A percentile compares a stretch with the other conserved stretches of the same genome.
Evolutionary conservation across 1,140 invertebrate species (phyloP).

Genomic region (Homalodisca vitripennis): DNA sequence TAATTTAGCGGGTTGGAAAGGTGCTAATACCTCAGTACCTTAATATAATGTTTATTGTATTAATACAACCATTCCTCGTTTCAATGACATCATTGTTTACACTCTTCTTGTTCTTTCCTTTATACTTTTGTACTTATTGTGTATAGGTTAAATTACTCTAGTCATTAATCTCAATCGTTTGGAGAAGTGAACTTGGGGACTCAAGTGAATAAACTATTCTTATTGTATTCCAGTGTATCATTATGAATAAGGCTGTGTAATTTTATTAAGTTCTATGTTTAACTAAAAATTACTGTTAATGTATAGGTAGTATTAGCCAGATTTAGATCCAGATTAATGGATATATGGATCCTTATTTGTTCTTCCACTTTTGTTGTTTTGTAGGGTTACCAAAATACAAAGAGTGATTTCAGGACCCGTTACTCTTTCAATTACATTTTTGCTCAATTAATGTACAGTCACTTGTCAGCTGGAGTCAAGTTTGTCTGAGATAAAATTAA

Average conservation of each 20-base stretch:
- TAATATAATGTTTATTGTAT: background rate
- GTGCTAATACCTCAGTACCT: conserved; percentile 19
- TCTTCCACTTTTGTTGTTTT: background rate
- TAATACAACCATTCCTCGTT: background rate
- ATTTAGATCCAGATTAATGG: background rate
- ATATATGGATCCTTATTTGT: background rate
- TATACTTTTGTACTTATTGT: conserved; percentile 21
- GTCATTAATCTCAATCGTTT: background rate
- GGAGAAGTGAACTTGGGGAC: background rate
- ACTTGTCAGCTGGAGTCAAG: background rate
- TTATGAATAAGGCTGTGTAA: conserved; percentile 22
- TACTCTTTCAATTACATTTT: conserved; percentile 26
- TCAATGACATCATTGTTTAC: conserved; percentile 5
- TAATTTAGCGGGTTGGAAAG: background rate
- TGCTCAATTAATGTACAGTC: conserved; percentile 20
- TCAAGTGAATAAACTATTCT: conserved; percentile 15
- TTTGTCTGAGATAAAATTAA: background rate
- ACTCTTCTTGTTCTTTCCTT: conserved; percentile 4
- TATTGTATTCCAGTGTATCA: background rate
- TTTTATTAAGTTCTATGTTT: background rate
- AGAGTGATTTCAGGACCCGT: conserved; percentile 3
- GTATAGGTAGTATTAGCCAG: conserved; percentile 13
- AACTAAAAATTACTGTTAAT: conserved; percentile 8
- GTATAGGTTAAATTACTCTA: background rate
- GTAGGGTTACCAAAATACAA: background rate